These are phyloP conservation scores for Anthonomus grandis DNA, from an alignment of 1,140 invertebrate genomes.

Conservation along the genomic window DNA sequence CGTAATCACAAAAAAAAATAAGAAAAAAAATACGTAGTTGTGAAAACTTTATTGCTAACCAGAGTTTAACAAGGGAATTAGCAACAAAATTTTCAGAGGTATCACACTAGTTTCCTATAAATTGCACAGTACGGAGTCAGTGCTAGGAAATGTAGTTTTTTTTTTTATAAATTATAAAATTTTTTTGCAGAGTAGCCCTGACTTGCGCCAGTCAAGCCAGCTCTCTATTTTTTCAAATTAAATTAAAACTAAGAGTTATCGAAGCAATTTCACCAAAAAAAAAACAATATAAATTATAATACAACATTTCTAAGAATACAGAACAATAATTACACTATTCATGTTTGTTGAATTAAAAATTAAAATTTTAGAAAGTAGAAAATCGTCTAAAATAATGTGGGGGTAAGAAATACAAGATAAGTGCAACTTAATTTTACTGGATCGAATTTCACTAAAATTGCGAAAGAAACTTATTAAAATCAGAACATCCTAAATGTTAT, in stretches of 20 bases:
- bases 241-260: constrained; percentile 18
- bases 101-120: constrained; percentile 28
- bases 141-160: constrained; percentile 22
- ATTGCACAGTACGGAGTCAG: constrained; percentile 20
- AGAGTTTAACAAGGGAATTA: constrained; percentile 14
- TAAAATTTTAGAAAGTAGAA: constrained; percentile 23
- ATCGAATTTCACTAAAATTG: no score
- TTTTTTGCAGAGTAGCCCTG: constrained; percentile 31
- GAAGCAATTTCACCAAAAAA: constrained; percentile 28
- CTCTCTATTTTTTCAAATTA: constrained; percentile 30
- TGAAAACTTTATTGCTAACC: constrained; percentile 29
- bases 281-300: constrained; percentile 34
- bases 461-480: no score
- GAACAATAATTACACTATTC: constrained; percentile 4
- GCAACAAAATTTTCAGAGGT: constrained; percentile 28
- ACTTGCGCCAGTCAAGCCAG: constrained; percentile 41
- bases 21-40: no score
- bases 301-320: constrained; percentile 23
- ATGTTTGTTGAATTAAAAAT: constrained; percentile 14
- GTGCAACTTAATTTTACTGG: constrained; percentile 12
- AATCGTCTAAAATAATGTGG: constrained; percentile 6
- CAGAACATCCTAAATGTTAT: no score
- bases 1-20: constrained; percentile 24
- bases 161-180: constrained; percentile 13
- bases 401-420: constrained; percentile 10